These are phyloP conservation scores for Morpho deidamia DNA, from an alignment of 2,888 invertebrate genomes.

Conservation along the genomic window DNA sequence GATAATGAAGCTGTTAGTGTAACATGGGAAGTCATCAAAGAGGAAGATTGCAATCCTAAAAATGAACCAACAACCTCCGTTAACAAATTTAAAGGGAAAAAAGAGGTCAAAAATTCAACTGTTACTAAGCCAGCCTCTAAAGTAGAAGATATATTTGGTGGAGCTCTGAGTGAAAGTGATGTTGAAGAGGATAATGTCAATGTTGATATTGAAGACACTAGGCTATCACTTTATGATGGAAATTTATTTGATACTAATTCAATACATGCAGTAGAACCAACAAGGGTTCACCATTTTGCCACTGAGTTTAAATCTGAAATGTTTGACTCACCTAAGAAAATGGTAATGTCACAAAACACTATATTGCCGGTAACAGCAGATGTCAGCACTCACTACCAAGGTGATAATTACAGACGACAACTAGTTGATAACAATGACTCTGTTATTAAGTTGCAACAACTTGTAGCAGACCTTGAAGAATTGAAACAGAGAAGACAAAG, in stretches of 20 bases:
- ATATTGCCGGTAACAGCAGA: background rate
- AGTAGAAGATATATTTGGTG: slow-evolving; percentile 91
- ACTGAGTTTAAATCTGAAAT: slow-evolving; percentile 61
- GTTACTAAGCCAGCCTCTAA: slow-evolving; percentile 41
- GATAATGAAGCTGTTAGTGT: slow-evolving; percentile 96
- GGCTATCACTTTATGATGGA: slow-evolving; percentile 82
- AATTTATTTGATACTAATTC: slow-evolving; percentile 80
- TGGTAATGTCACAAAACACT: background rate
- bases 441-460: slow-evolving; percentile 79
- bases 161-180: slow-evolving; percentile 93
- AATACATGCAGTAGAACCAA: slow-evolving; percentile 44
- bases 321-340: slow-evolving; percentile 31
- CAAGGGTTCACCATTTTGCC: slow-evolving; percentile 29
- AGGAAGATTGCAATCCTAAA: slow-evolving; percentile 82
- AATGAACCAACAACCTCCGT: slow-evolving; percentile 37
- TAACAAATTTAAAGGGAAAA: slow-evolving; percentile 52
- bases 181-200: slow-evolving; percentile 87
- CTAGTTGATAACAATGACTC: slow-evolving; percentile 68
- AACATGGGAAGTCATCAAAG: slow-evolving; percentile 93
- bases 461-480: slow-evolving; percentile 87
- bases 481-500: slow-evolving; percentile 85
- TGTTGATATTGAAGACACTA: slow-evolving; percentile 89
- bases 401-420: slow-evolving; percentile 10
- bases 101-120: slow-evolving; percentile 26
- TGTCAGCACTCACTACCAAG: background rate